Evolutionary conservation across 2,888 invertebrate genomes (phyloP), one percentile per base, ranked within the genome.

Genomic region (Lordiphosa andalusiaca): DNA sequence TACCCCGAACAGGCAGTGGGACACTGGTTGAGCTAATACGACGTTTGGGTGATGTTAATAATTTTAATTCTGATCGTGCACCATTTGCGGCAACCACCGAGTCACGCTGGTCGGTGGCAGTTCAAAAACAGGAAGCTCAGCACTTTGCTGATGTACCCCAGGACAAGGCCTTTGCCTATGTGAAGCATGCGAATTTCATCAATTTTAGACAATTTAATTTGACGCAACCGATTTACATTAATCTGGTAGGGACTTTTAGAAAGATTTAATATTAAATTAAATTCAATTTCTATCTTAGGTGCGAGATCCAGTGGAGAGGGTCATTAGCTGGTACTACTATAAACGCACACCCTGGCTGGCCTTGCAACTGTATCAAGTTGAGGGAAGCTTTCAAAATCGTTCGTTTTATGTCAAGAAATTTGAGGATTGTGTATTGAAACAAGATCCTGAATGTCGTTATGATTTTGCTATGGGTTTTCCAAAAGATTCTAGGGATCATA

Each of bases 291-390:
- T 6, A 7, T 44, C 25, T 21, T 35, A 63, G 78, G 95, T 96
- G 3, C 92, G 96, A 21, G 96, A 96, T 89, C 96, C 96, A 0
- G 93, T 96, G 25, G 96, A 96, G 88, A 91, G 96, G 41, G 94
- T 96, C 6, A 95, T 96, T 83, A 95, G 95, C 4, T 96, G 96
- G 96, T 96, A 95, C 88, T 96, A 96, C 90, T 96, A 96, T 89
- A 94, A 95, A n/a, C 90, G 96, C 50, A 95, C 96, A 0, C 95
- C 96, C 0, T 96, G 96, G 96, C 73, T 59, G 7, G 77, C 71
- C 0, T 63, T 81, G 3, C 65, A 71, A 42, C 78, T 70, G 70
- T 83, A 66, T 40, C 53, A 69, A 6, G 5, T 67, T 1, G 64
- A 47, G 4, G 71, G 77, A 33, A 54, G 58, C 30, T 81, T 84